Conservation (phyloP, 2,888 invertebrate species). For the Vanessa cardui region DNA sequence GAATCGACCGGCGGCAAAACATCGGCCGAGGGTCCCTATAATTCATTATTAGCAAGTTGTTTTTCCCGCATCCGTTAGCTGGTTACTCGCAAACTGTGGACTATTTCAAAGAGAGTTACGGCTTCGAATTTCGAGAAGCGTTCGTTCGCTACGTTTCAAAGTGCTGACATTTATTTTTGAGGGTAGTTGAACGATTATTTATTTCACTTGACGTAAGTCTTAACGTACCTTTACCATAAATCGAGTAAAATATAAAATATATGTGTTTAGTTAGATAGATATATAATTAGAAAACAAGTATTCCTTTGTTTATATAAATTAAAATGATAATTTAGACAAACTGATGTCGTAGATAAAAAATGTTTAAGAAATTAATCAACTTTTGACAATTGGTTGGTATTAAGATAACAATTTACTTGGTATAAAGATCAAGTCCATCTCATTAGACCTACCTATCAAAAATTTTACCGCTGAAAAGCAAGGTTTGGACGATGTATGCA, state of each 20-base stretch:
- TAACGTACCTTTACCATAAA: constrained; percentile 2
- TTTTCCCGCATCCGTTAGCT: constrained; percentile 55
- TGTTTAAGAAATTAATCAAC: too few species aligned
- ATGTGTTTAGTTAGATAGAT: not conserved
- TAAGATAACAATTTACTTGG: too few species aligned
- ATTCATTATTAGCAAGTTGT: constrained; percentile 70
- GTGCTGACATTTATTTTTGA: constrained; percentile 18
- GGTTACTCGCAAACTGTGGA: constrained; percentile 33
- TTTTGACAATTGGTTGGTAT: too few species aligned
- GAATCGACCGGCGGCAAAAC: constrained; percentile 40
- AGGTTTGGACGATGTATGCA: too few species aligned
- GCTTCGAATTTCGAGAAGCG: constrained; percentile 26
- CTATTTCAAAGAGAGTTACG: constrained; percentile 33
- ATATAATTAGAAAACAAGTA: too few species aligned
- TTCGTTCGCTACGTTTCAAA: constrained; percentile 16
- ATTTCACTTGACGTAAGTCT: constrained; percentile 8
- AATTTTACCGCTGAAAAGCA: too few species aligned
- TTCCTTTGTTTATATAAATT: too few species aligned
- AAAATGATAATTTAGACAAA: too few species aligned
- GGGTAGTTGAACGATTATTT: not conserved
- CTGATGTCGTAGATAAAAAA: too few species aligned
- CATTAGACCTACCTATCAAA: too few species aligned
- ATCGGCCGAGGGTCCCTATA: constrained; percentile 47
- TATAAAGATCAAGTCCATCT: too few species aligned
- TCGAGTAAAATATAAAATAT: not conserved